These are phyloP conservation scores for Burhinus oedicnemus DNA, from an alignment of 2,113 vertebrate genomes.

Conservation along the genomic window DNA sequence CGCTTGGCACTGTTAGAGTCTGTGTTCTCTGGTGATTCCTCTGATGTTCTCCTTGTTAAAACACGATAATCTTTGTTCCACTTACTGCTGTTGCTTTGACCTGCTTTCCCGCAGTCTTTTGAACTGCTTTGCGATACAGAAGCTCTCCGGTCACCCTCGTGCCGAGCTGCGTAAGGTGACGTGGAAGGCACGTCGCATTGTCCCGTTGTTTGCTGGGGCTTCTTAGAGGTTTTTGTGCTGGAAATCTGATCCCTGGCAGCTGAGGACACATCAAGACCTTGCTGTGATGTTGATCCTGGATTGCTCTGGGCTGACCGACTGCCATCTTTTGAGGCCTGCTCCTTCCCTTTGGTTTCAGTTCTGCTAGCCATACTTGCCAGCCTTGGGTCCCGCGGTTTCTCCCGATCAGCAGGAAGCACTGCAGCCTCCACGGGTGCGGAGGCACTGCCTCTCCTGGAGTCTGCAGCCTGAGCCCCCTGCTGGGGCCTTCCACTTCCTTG, in stretches of 20 bases:
- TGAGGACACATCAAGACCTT: background rate
- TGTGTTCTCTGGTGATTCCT: background rate
- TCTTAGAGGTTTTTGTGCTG: background rate
- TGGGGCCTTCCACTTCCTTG: background rate
- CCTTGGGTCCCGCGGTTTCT: slow-evolving; percentile 74
- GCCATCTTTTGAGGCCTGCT: background rate
- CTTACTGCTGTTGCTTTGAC: background rate
- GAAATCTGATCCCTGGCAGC: background rate
- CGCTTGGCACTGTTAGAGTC: slow-evolving; percentile 44
- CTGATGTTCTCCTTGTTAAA: background rate
- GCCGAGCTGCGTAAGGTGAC: background rate
- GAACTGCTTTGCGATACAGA: background rate
- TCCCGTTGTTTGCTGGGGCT: background rate
- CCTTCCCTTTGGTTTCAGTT: background rate
- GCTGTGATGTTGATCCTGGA: background rate
- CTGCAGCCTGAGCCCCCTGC: background rate
- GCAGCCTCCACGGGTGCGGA: background rate
- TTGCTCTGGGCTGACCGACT: background rate
- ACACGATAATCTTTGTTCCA: background rate
- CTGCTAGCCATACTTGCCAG: slow-evolving; percentile 63
- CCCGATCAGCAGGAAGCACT: background rate
- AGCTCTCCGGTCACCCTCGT: background rate
- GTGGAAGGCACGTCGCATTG: background rate
- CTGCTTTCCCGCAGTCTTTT: background rate
- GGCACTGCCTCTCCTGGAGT: background rate